These are phyloP conservation scores for Gnatocerus cornutus DNA, from an alignment of 2,888 invertebrate genomes.

Conservation along the genomic window DNA sequence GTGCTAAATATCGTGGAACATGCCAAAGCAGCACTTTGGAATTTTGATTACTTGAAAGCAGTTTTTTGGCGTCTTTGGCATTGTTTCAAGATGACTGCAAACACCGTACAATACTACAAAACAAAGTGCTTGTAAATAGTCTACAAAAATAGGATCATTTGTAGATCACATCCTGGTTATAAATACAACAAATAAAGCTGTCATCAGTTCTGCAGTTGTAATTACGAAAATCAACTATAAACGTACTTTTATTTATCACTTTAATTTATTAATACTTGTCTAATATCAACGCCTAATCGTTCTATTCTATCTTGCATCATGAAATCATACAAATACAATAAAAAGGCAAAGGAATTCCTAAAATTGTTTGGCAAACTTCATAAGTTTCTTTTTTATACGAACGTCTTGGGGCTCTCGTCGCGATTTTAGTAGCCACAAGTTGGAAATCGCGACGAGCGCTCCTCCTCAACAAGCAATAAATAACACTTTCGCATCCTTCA, in stretches of 20 bases:
- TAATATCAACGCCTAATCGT: background rate
- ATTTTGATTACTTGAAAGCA: slow-evolving; percentile 16
- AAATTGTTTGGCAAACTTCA: slow-evolving; percentile 31
- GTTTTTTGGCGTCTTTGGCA: slow-evolving; percentile 24
- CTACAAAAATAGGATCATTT: slow-evolving; percentile 50
- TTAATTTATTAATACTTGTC: slow-evolving; percentile 12
- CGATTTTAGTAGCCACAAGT: background rate
- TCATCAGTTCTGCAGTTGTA: slow-evolving; percentile 41
- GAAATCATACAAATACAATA: slow-evolving; percentile 16
- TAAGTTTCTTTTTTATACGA: slow-evolving; percentile 19
- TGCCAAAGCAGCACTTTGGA: slow-evolving; percentile 14
- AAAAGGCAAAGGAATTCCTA: slow-evolving; percentile 16
- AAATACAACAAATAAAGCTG: slow-evolving; percentile 41
- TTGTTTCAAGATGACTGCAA: slow-evolving; percentile 5
- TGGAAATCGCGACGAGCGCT: background rate
- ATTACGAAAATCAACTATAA: slow-evolving; percentile 19
- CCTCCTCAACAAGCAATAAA: slow-evolving; percentile 25
- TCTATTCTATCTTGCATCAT: background rate
- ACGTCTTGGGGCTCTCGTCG: slow-evolving; percentile 8
- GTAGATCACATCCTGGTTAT: slow-evolving; percentile 45
- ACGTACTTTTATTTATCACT: slow-evolving; percentile 35
- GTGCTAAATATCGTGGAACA: slow-evolving; percentile 19
- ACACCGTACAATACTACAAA: slow-evolving; percentile 37
- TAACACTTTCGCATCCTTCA: slow-evolving; percentile 7
- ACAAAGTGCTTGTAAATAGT: slow-evolving; percentile 49